Evolutionary conservation across 2,888 invertebrate species (phyloP).

Genomic region (Scaptomyza polygonia): DNA sequence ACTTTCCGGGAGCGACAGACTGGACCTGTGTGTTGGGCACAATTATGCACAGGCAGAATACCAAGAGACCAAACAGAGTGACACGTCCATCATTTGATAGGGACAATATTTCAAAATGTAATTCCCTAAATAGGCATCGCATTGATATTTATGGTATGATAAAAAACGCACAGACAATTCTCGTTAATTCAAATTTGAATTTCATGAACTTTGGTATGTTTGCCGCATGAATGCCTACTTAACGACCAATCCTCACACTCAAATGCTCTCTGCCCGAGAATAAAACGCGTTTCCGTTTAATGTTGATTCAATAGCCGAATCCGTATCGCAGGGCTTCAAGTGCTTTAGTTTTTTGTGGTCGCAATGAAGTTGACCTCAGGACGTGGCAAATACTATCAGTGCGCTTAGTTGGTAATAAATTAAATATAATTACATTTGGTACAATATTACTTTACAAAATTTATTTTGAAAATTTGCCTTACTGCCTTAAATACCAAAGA

Average conservation of each 20-base stretch:
- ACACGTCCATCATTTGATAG: constrained; percentile 58
- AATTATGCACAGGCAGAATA: constrained; percentile 62
- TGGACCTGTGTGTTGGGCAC: neutral
- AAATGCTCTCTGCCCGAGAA: constrained; percentile 2
- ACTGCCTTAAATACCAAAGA: no score
- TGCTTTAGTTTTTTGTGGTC: neutral
- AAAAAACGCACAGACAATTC: constrained; percentile 26
- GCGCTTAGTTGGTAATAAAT: no score
- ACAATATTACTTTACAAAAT: no score
- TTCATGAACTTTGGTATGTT: constrained; percentile 33
- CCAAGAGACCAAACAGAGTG: constrained; percentile 25
- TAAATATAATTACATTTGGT: no score
- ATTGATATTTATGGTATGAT: constrained; percentile 39
- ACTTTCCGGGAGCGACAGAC: constrained; percentile 10
- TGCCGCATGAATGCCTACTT: constrained; percentile 27
- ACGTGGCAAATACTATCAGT: neutral
- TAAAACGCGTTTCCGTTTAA: constrained; percentile 56
- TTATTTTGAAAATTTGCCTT: no score
- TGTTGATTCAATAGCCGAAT: constrained; percentile 18
- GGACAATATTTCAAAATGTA: constrained; percentile 44
- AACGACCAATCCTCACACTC: constrained; percentile 31
- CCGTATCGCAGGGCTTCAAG: constrained; percentile 20
- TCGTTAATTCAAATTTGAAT: constrained; percentile 60
- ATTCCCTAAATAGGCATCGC: constrained; percentile 51
- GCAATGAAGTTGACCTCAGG: neutral